These are phyloP conservation scores for Otus sunia DNA, from an alignment of 2,113 vertebrate genomes.

Conservation along the genomic window DNA sequence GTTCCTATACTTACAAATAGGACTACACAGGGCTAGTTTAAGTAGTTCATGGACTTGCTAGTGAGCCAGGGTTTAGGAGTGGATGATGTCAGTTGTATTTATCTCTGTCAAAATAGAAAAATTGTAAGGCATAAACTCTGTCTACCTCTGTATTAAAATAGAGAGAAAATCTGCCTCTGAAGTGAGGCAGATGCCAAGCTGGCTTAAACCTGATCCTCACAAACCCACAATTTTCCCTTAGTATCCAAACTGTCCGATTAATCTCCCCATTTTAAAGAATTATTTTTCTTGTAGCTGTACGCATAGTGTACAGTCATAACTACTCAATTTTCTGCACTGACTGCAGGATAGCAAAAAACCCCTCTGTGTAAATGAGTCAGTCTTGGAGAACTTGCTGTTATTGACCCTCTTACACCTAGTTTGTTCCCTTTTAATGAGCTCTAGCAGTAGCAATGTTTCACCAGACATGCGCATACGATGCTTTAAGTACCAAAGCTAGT, in stretches of 20 bases:
- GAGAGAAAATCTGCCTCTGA: background rate
- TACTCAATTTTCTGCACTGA: background rate
- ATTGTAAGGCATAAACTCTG: background rate
- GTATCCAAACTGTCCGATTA: background rate
- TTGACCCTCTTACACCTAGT: background rate
- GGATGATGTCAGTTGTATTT: background rate
- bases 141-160: background rate
- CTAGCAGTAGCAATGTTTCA: background rate
- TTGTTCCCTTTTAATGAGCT: background rate
- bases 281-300: background rate
- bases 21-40: background rate
- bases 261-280: background rate
- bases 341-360: background rate
- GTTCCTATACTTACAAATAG: background rate
- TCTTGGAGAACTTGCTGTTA: background rate
- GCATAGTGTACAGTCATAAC: background rate
- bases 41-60: background rate
- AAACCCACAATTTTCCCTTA: background rate
- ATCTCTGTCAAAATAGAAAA: background rate
- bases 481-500: background rate
- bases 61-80: background rate
- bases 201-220: background rate
- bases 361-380: background rate
- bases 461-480: background rate
- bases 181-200: background rate